A percentile compares a stretch with the other conserved stretches of the same genome.
phyloP scores from a whole-genome alignment of 2,888 invertebrate genomes.

The Plagodis dolabraria region DNA sequence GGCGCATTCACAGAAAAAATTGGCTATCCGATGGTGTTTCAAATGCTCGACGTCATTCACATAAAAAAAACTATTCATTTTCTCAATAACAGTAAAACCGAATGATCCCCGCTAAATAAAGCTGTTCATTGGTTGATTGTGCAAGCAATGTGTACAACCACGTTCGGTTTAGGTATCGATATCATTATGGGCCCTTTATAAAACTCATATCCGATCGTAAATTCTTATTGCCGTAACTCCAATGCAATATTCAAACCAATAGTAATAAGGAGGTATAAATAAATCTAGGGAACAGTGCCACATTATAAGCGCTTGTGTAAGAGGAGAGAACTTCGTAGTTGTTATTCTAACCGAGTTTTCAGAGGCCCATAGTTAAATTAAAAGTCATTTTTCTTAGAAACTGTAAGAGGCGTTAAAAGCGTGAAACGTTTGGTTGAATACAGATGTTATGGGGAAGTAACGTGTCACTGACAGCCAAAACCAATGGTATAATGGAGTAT shows the following conservation, averaged over 20 bases:
- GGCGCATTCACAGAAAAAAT: no score
- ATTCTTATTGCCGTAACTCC: constrained; percentile 50
- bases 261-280: constrained; percentile 34
- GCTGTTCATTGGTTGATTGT: constrained; percentile 23
- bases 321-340: constrained; percentile 18
- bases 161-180: constrained; percentile 33
- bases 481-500: neutral
- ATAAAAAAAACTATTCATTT: neutral
- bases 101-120: constrained; percentile 33
- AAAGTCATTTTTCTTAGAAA: constrained; percentile 22
- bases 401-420: constrained; percentile 14
- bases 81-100: constrained; percentile 51
- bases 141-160: constrained; percentile 38
- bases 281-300: constrained; percentile 35
- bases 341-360: constrained; percentile 35
- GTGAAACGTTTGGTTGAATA: constrained; percentile 20
- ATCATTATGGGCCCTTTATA: constrained; percentile 24
- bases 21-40: no score
- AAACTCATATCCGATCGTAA: constrained; percentile 51
- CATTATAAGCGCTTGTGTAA: constrained; percentile 33
- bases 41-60: no score
- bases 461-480: neutral
- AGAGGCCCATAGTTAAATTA: constrained; percentile 22
- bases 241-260: constrained; percentile 43
- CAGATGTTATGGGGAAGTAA: constrained; percentile 2